Conservation (phyloP, 2,888 invertebrate species). For the Ophion obscuratus region DNA sequence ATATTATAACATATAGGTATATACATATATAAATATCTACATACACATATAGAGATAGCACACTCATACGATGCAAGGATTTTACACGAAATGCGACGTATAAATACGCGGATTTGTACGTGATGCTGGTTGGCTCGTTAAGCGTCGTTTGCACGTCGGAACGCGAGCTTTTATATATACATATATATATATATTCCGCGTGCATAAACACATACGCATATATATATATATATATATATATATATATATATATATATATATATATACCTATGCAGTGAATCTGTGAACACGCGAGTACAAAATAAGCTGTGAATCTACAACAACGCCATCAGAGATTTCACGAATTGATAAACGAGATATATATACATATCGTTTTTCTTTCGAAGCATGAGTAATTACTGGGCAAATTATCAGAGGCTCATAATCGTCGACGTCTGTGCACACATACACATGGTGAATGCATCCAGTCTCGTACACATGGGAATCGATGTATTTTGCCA, state of each 20-base stretch:
- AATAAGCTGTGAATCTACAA: slow-evolving; percentile 63
- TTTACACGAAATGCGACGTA: slow-evolving; percentile 80
- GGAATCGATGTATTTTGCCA: slow-evolving; percentile 48
- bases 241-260: slow-evolving; percentile 20
- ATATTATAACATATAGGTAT: not conserved
- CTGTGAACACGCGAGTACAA: slow-evolving; percentile 43
- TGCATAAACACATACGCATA: slow-evolving; percentile 34
- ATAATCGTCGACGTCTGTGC: slow-evolving; percentile 28
- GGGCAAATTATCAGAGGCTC: slow-evolving; percentile 57
- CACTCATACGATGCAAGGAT: slow-evolving; percentile 72
- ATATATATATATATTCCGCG: slow-evolving; percentile 22
- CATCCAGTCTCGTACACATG: not conserved
- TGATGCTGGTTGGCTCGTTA: slow-evolving; percentile 68
- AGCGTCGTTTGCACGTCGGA: slow-evolving; percentile 70
- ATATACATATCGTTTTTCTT: slow-evolving; percentile 45
- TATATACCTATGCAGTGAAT: slow-evolving; percentile 22
- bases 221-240: not conserved
- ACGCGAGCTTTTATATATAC: slow-evolving; percentile 30
- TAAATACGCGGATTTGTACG: slow-evolving; percentile 80
- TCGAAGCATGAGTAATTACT: slow-evolving; percentile 59
- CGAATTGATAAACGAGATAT: slow-evolving; percentile 62
- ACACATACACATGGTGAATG: not conserved
- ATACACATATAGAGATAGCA: slow-evolving; percentile 15
- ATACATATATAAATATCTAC: slow-evolving; percentile 9
- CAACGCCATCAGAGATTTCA: slow-evolving; percentile 42